Conservation (phyloP, 2,113 vertebrate species). For the Anser cygnoides region DNA sequence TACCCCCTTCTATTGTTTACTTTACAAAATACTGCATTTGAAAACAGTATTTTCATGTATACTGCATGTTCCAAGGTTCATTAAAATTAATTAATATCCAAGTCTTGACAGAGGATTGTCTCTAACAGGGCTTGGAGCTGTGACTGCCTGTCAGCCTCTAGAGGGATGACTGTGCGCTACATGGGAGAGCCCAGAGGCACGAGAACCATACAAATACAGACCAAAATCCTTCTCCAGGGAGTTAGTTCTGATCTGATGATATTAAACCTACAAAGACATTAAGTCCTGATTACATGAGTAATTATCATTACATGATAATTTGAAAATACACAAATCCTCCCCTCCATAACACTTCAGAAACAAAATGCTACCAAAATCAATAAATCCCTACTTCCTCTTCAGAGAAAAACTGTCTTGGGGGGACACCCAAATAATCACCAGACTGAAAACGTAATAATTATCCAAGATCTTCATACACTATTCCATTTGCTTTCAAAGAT, state of each 20-base stretch:
- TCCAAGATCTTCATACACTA: not conserved
- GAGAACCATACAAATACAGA: not conserved
- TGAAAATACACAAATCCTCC: not conserved
- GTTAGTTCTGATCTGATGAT: not conserved
- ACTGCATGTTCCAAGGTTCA: not conserved
- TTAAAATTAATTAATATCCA: not conserved
- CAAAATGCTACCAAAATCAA: not conserved
- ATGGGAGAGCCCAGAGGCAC: not conserved
- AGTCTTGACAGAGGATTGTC: not conserved
- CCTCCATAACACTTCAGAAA: not conserved
- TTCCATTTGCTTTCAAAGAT: not conserved
- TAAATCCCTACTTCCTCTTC: not conserved
- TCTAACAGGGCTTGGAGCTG: not conserved
- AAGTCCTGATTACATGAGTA: not conserved
- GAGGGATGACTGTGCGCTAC: not conserved
- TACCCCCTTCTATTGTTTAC: not conserved
- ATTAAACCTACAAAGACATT: not conserved
- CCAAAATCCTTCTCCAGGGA: not conserved
- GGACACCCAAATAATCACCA: not conserved
- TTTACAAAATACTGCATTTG: not conserved
- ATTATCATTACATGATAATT: not conserved
- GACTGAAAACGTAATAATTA: not conserved
- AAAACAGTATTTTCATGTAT: not conserved
- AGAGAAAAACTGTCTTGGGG: not conserved
- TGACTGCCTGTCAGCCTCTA: not conserved